Evolutionary conservation across 2,113 vertebrate species (phyloP).

Genomic region (Solea senegalensis): DNA sequence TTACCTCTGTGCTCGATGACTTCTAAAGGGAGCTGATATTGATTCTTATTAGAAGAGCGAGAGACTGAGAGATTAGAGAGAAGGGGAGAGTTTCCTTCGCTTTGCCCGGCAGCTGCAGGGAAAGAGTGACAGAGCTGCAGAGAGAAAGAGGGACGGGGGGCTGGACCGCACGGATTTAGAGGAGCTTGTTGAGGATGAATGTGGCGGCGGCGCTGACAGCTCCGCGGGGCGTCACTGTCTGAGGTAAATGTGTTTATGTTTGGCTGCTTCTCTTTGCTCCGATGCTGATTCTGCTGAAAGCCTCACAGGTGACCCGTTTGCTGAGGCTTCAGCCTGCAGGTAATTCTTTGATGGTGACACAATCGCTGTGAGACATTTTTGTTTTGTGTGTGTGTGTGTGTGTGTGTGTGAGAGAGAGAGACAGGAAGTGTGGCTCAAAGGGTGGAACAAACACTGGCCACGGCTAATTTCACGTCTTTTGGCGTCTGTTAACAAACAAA

Average conservation of each 20-base stretch:
- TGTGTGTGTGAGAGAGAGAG: background rate
- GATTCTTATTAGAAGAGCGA: slow-evolving; percentile 67
- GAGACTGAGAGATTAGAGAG: slow-evolving; percentile 21
- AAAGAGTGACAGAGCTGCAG: slow-evolving; percentile 20
- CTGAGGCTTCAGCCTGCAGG: background rate
- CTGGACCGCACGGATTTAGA: slow-evolving; percentile 23
- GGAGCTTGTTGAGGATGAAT: slow-evolving; percentile 31
- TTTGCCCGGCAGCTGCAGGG: background rate
- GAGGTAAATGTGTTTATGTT: slow-evolving; percentile 48
- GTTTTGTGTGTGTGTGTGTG: background rate
- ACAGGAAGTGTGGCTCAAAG: background rate
- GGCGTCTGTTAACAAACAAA: no score
- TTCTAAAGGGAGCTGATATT: slow-evolving; percentile 64
- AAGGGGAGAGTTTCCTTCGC: background rate
- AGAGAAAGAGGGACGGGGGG: background rate
- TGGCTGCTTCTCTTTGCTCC: slow-evolving; percentile 15
- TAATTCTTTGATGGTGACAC: background rate
- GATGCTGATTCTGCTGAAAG: slow-evolving; percentile 55
- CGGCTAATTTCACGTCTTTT: no score
- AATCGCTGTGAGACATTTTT: background rate
- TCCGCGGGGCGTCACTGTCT: slow-evolving; percentile 46
- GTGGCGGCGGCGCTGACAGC: slow-evolving; percentile 48
- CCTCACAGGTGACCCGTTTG: slow-evolving; percentile 10
- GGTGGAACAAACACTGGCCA: background rate
- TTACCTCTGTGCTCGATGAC: slow-evolving; percentile 65